Evolutionary conservation across 2,113 vertebrate species (phyloP).

Genomic region (Terrapene triunguis): DNA sequence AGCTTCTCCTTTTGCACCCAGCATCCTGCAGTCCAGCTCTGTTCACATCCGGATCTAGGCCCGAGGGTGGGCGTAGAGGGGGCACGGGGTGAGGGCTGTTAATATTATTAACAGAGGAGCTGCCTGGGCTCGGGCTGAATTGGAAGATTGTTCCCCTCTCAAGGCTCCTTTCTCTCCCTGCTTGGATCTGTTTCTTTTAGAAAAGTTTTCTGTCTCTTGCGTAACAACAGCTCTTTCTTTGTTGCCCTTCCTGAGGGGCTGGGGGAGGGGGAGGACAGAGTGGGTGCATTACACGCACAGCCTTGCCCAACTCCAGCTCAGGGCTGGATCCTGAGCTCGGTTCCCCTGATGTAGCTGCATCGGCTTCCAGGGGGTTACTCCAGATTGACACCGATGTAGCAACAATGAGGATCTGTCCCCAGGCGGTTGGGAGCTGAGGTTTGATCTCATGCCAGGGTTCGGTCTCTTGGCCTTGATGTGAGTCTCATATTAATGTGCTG

Average conservation of each 20-base stretch:
- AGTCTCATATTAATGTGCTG: background rate
- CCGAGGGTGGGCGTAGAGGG: background rate
- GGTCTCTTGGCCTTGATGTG: background rate
- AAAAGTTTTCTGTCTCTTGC: conserved; percentile 58
- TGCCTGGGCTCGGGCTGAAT: conserved; percentile 14
- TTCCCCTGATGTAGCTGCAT: background rate
- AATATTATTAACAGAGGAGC: background rate
- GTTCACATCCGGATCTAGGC: background rate
- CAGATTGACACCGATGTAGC: rapidly evolving
- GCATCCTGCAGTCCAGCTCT: background rate
- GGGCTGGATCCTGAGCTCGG: background rate
- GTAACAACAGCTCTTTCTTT: conserved; percentile 69
- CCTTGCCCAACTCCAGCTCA: background rate
- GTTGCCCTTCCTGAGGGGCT: conserved; percentile 3
- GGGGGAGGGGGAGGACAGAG: background rate
- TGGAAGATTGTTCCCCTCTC: conserved; percentile 38
- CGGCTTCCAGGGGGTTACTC: background rate
- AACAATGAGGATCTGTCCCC: background rate
- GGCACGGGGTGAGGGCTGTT: rapidly evolving
- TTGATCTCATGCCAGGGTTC: background rate
- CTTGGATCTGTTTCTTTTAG: conserved; percentile 67
- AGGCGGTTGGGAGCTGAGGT: background rate
- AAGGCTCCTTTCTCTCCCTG: conserved; percentile 39
- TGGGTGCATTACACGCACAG: background rate
- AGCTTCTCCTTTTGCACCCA: too few relatives aligned